phyloP scores from a whole-genome alignment of 2,888 invertebrate genomes.

The Mythimna ferrago region DNA sequence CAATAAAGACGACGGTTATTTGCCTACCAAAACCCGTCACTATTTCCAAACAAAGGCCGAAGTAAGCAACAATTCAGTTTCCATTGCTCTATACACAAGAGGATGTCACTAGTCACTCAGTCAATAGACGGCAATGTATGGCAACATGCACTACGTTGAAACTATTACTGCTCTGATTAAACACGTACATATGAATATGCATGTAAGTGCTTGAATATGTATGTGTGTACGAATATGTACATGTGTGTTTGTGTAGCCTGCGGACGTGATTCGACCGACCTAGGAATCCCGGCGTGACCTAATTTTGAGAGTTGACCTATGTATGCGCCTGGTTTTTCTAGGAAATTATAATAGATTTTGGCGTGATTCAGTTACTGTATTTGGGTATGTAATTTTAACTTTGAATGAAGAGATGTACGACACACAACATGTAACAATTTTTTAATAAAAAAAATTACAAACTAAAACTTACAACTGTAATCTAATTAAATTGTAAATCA shows the following conservation, averaged over 20 bases:
- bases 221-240: slow-evolving; percentile 7
- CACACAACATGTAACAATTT: too few relatives aligned
- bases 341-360: background rate
- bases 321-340: slow-evolving; percentile 23
- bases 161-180: slow-evolving; percentile 45
- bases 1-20: background rate
- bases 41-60: slow-evolving; percentile 20
- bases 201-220: slow-evolving; percentile 20
- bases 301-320: slow-evolving; percentile 37
- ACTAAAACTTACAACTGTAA: too few relatives aligned
- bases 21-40: slow-evolving; percentile 1
- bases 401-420: too few relatives aligned
- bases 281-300: slow-evolving; percentile 57
- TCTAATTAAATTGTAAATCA: too few relatives aligned
- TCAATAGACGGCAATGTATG: slow-evolving; percentile 36
- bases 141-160: slow-evolving; percentile 8
- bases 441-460: too few relatives aligned
- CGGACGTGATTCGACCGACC: slow-evolving; percentile 41
- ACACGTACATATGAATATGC: slow-evolving; percentile 31
- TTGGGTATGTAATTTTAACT: background rate
- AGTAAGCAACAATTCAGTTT: slow-evolving; percentile 26
- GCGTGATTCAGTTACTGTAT: background rate
- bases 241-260: slow-evolving; percentile 15
- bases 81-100: slow-evolving; percentile 12
- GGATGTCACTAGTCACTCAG: slow-evolving; percentile 28